phyloP scores from a whole-genome alignment of 2,797 vertebrate genomes.

The Parauchenoglanis ngamensis region DNA sequence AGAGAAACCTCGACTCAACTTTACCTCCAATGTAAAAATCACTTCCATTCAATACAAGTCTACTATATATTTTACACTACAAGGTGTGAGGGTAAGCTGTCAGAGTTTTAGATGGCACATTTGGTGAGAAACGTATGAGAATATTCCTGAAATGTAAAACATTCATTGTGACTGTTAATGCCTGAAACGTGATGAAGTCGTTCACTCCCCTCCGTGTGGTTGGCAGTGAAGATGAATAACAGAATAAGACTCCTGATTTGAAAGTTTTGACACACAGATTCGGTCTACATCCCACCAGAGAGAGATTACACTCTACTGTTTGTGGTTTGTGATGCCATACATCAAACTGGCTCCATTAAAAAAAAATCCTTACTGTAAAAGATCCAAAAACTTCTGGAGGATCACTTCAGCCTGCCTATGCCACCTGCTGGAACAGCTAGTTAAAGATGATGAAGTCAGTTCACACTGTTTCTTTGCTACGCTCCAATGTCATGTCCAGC shows the following conservation, averaged over 20 bases:
- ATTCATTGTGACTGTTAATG: background rate
- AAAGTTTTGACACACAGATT: constrained; percentile 1
- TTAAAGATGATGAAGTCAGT: background rate
- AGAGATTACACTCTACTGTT: background rate
- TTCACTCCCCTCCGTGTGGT: background rate
- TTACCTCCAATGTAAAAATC: background rate
- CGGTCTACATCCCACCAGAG: background rate
- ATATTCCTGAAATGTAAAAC: background rate
- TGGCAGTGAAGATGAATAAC: background rate
- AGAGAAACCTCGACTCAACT: background rate
- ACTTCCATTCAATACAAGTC: background rate
- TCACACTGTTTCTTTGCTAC: background rate
- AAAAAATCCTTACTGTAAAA: background rate
- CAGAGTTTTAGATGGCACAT: constrained; percentile 5
- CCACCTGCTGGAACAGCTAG: constrained; percentile 27
- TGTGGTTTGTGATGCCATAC: background rate
- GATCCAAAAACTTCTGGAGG: background rate
- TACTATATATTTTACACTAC: background rate
- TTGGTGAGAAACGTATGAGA: background rate
- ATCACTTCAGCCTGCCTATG: constrained; percentile 13
- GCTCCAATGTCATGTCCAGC: background rate
- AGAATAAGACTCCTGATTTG: background rate
- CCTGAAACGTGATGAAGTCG: background rate
- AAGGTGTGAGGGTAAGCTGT: constrained; percentile 13
- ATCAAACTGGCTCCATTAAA: background rate